Base-by-base conservation (phyloP, 2,888 invertebrate species). In the Drosophila imparisetae region DNA sequence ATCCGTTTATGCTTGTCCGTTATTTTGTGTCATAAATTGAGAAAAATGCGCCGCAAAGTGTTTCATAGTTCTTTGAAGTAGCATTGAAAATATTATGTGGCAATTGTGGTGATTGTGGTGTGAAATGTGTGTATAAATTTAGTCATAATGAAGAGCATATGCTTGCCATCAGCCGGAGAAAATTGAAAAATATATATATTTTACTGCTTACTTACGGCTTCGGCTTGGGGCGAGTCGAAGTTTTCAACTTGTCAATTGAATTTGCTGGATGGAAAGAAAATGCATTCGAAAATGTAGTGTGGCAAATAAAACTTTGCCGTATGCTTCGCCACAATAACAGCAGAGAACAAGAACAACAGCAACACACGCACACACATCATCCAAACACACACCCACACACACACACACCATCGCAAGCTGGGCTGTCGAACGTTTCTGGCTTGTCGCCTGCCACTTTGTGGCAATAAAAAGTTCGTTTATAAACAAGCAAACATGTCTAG, bases 381-480 rank as follows among this genome's bases (percentile, higher is more conserved):
- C 49, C 55, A 62, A 29, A 21, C 45, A n/a, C 45, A 11, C 4
- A 36, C 34, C 24, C 52, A 63, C 48, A 10, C 21, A 49, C 34
- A 57, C 42, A 38, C 8, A 32, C 40, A n/a, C 40, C 62, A 8
- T 21, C 52, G 11, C 11, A 52, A 50, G 36, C 45, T 54, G 61
- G 30, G 52, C 58, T 66, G 75, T 59, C 49, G 75, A 68, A 64
- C 66, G 52, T 64, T 75, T 72, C 72, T 67, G 77, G 79, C 84
- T 84, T 85, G 83, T 85, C 83, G 83, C 76, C 82, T 72, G 80
- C 81, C 84, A 85, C 84, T 84, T 83, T 86, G 81, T 65, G 81
- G 87, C 87, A 86, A 87, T 86, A 87, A 85, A 86, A 85, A 85
- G 80, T 82, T 85, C 81, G 87, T 81, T 85, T 86, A 83, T 85